Evolutionary conservation across 2,888 invertebrate genomes (phyloP), one percentile per base, ranked within the genome.

Genomic region (Ophioninae sp.): DNA sequence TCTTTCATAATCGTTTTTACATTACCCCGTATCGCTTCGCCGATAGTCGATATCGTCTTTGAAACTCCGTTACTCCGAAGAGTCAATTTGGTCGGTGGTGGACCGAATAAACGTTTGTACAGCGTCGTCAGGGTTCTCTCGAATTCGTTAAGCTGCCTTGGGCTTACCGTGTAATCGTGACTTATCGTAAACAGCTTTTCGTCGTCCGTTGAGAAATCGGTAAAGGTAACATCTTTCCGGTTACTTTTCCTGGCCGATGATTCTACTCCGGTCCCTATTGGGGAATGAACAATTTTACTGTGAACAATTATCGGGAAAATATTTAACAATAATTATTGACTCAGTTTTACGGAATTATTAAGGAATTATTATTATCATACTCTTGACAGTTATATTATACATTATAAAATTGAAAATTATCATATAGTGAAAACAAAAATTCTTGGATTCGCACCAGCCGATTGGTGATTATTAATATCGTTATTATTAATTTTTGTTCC

Each of bases 191-290:
- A 39, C 6, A 23, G 39, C 30, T 37, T 77, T 20, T 44, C 23
- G 2, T 69, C 50, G n/a, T 10, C 10, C 13, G 21, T 13, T 8
- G 17, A 20, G 3, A 39, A 20, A 20, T 59, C 20, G 23, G 44
- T 6, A 6, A 7, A 20, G 17, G 8, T 13, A 1, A 61, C 67
- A 78, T 69, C 23, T 37, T 74, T 83, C 7, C 30, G 41, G 10
- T 64, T 10, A 37, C 6, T 50, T 69, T 50, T 61, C 0, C 5
- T 61, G 21, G 20, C 57, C 44, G 74, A 67, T 62, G 39, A 50
- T 5, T 73, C 65, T 44, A 59, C 81, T n/a, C 72, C 78, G 41
- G 72, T 44, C 61, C 74, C 84, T 81, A 67, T 67, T 67, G 0
- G 17, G 10, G 0, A 67, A 79, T 68, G 62, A 56, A 75, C 68